Evolutionary conservation across 2,888 invertebrate genomes (phyloP).

Genomic region (Aradus depressus): DNA sequence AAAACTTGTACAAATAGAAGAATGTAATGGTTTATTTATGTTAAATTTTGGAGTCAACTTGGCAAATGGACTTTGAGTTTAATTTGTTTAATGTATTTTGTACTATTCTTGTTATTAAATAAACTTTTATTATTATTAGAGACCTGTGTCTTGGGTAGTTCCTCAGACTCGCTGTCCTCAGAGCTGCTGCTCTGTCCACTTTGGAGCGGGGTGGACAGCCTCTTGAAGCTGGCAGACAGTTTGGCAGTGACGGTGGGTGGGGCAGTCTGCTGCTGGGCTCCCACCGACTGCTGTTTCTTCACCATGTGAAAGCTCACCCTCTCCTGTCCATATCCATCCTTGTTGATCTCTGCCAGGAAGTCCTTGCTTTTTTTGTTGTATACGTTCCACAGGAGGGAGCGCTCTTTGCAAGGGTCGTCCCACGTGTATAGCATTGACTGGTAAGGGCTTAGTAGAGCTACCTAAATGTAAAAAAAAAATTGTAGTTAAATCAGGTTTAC

Average conservation of each 20-base stretch:
- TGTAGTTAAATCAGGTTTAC: not conserved
- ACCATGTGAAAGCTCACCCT: conserved; percentile 60
- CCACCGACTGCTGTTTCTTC: conserved; percentile 42
- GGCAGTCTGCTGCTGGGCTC: conserved; percentile 31
- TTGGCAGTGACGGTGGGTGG: conserved; percentile 37
- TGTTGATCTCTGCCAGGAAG: conserved; percentile 57
- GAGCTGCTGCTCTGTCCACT: conserved; percentile 44
- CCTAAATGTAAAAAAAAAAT: conserved; percentile 38
- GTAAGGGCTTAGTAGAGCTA: conserved; percentile 62
- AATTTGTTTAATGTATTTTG: no score
- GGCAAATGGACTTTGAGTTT: no score
- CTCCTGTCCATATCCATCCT: conserved; percentile 51
- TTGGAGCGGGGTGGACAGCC: conserved; percentile 39
- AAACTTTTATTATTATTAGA: not conserved
- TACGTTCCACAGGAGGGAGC: conserved; percentile 67
- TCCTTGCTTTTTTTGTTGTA: conserved; percentile 67
- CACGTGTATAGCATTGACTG: conserved; percentile 70
- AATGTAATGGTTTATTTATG: no score
- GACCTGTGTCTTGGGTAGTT: conserved; percentile 32
- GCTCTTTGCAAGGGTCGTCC: conserved; percentile 67
- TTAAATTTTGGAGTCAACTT: no score
- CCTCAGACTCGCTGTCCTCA: conserved; percentile 44
- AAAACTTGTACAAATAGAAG: no score
- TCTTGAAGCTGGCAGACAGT: conserved; percentile 45
- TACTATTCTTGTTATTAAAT: not conserved